These are phyloP conservation scores for Ferdinandea cuprea DNA, from an alignment of 2,888 invertebrate species.

Conservation along the genomic window DNA sequence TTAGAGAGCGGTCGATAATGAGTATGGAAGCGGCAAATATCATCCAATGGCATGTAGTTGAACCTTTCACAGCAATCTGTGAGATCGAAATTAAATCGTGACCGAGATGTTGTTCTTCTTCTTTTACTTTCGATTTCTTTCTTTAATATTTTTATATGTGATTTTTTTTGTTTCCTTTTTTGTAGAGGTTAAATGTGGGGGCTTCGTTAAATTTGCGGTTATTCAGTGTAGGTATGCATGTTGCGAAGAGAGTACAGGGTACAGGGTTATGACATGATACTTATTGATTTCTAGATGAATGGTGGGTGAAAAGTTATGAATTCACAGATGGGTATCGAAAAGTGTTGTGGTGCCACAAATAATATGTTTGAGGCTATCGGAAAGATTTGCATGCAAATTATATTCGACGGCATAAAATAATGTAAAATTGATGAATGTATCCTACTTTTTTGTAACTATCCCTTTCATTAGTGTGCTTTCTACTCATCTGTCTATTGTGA, in stretches of 20 bases:
- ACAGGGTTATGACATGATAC: conserved; percentile 63
- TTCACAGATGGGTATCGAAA: not conserved
- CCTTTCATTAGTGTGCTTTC: no score
- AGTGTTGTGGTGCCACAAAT: not conserved
- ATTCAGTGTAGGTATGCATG: conserved; percentile 59
- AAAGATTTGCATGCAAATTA: no score
- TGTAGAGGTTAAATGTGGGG: conserved; percentile 59
- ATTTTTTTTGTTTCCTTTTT: conserved; percentile 22
- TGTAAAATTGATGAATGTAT: no score
- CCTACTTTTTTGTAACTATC: no score
- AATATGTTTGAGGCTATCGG: no score
- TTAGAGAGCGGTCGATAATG: conserved; percentile 38
- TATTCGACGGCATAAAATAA: no score
- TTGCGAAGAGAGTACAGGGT: conserved; percentile 46
- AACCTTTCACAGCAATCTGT: conserved; percentile 58
- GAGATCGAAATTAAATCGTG: conserved; percentile 74
- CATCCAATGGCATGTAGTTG: conserved; percentile 11
- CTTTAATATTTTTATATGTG: conserved; percentile 4
- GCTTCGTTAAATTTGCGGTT: conserved; percentile 65
- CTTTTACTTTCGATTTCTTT: conserved; percentile 66
- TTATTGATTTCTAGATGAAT: conserved; percentile 29
- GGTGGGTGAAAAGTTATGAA: conserved; percentile 35
- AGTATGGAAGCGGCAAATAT: conserved; percentile 38
- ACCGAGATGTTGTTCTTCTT: conserved; percentile 61
- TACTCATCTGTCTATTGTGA: no score